phyloP scores from a whole-genome alignment of 2,113 vertebrate species.

The Triplophysa tibetana region DNA sequence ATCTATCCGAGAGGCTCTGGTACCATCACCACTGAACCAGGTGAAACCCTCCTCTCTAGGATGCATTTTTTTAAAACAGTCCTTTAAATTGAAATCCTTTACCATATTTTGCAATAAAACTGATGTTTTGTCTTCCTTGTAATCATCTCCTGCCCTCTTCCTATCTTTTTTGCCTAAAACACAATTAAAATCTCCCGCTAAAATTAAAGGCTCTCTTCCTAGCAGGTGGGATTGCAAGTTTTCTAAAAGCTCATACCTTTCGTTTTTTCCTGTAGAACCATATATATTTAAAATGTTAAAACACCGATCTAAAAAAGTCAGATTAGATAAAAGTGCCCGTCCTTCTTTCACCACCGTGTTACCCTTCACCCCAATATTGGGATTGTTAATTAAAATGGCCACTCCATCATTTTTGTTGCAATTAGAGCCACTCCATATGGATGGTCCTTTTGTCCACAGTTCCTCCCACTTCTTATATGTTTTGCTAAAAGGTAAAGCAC shows the following conservation, averaged over 20 bases:
- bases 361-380: background rate
- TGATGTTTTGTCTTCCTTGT: background rate
- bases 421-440: background rate
- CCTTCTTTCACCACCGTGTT: background rate
- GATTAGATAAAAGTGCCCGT: background rate
- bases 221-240: slow-evolving; percentile 1
- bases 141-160: background rate
- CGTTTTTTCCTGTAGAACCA: background rate
- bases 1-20: slow-evolving; percentile 31
- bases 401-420: background rate
- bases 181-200: slow-evolving; percentile 6
- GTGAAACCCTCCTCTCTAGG: slow-evolving; percentile 15
- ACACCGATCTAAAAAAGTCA: no score
- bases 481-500: background rate
- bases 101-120: background rate
- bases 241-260: slow-evolving; percentile 5
- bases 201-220: background rate
- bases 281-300: no score
- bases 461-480: background rate
- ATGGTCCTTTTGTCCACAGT: background rate
- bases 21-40: slow-evolving; percentile 17
- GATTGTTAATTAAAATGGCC: slow-evolving; percentile 20
- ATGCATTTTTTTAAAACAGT: slow-evolving; percentile 1
- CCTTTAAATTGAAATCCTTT: background rate
- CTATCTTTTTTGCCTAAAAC: background rate